These are phyloP conservation scores for Anolis sagrei DNA, from an alignment of 2,113 vertebrate species.

Conservation along the genomic window DNA sequence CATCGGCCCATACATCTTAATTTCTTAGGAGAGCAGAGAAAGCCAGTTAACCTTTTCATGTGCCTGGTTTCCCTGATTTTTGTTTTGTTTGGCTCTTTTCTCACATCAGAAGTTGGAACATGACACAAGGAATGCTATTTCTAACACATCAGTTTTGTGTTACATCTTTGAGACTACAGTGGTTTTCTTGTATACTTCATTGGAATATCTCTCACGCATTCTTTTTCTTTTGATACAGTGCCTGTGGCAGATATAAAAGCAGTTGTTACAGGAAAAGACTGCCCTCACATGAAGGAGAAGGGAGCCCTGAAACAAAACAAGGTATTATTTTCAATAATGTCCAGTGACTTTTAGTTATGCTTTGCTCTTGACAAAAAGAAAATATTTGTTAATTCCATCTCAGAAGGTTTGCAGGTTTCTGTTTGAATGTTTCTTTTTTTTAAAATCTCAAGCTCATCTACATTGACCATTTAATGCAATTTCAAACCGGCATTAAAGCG, in stretches of 20 bases:
- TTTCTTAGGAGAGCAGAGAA: neutral
- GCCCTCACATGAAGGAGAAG: slow-evolving; percentile 99
- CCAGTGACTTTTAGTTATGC: neutral
- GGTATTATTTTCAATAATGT: slow-evolving; percentile 75
- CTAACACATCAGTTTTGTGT: slow-evolving; percentile 27
- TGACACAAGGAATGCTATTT: slow-evolving; percentile 36
- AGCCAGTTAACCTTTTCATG: too few species aligned
- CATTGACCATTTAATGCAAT: too few species aligned
- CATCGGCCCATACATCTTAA: neutral
- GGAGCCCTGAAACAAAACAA: slow-evolving; percentile 99
- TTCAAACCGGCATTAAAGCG: too few species aligned
- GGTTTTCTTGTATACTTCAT: slow-evolving; percentile 17
- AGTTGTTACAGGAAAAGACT: slow-evolving; percentile 98
- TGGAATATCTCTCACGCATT: neutral
- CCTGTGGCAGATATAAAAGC: slow-evolving; percentile 99
- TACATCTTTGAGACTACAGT: neutral
- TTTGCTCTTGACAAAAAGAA: neutral
- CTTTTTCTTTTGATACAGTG: slow-evolving; percentile 80
- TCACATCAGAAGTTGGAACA: slow-evolving; percentile 18
- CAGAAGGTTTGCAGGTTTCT: neutral
- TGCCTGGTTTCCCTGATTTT: slow-evolving; percentile 2
- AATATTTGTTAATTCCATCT: neutral
- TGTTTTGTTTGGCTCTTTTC: slow-evolving; percentile 22
- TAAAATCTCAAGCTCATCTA: neutral
- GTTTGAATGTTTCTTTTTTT: slow-evolving; percentile 3